Percentiles rank a stretch among this genome's conserved stretches.
These are phyloP conservation scores for Drosophila saltans DNA, from an alignment of 1,140 invertebrate genomes.

Conservation along the genomic window DNA sequence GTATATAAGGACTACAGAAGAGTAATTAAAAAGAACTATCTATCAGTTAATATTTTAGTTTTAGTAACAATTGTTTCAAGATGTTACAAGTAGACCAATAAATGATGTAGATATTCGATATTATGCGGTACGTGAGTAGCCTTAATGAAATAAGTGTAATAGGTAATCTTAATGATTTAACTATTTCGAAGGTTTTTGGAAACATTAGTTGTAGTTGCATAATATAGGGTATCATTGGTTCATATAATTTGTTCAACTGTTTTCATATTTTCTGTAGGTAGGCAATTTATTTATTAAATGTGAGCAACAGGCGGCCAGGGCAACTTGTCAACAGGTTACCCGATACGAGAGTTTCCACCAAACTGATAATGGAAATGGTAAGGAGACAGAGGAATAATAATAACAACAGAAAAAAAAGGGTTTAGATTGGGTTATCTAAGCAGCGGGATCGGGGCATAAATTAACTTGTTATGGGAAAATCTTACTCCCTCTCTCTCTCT, in stretches of 20 bases:
- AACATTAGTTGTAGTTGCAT: no score
- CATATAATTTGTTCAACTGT: neutral
- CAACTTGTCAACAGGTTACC: conserved; percentile 59
- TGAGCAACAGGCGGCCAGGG: conserved; percentile 9
- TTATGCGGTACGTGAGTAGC: no score
- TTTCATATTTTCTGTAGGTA: neutral
- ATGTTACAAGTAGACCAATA: no score
- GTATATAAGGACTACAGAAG: neutral
- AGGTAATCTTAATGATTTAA: no score
- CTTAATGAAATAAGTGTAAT: no score
- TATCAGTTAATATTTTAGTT: no score
- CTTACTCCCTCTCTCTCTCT: neutral
- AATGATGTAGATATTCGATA: no score
- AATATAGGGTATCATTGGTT: conserved; percentile 9
- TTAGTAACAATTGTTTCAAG: no score
- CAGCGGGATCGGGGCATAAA: conserved; percentile 60
- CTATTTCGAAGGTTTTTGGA: no score
- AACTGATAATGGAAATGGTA: neutral
- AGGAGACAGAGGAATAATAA: conserved; percentile 5
- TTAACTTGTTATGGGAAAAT: conserved; percentile 79
- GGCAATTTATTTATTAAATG: conserved; percentile 5
- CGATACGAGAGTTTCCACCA: conserved; percentile 27
- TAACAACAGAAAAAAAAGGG: conserved; percentile 48
- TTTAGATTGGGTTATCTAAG: conserved; percentile 53
- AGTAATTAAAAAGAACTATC: no score